phyloP scores from a whole-genome alignment of 2,113 vertebrate genomes.

The Oncorhynchus clarkii region DNA sequence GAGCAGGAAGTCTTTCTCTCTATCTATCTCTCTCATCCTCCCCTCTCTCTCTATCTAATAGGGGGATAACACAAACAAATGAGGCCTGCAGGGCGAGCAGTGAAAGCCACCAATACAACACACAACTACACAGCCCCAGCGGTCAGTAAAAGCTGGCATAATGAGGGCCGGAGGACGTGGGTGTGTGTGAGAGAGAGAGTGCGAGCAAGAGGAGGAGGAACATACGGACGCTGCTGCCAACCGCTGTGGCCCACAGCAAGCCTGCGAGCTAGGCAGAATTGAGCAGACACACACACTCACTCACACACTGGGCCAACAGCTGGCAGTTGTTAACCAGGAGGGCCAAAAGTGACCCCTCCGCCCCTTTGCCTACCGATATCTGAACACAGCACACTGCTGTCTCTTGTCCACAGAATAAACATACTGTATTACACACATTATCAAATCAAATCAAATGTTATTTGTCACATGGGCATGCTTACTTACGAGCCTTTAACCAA shows the following conservation, averaged over 20 bases:
- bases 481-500: too few relatives aligned
- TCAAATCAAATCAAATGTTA: too few relatives aligned
- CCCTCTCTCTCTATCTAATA: background rate
- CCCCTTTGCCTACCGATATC: background rate
- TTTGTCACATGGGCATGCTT: too few relatives aligned
- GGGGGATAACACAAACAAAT: background rate
- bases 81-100: background rate
- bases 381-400: background rate
- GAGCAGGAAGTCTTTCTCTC: background rate
- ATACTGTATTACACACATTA: background rate
- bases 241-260: conserved; percentile 4
- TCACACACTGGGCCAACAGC: conserved; percentile 31
- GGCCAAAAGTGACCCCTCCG: background rate
- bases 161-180: conserved; percentile 9
- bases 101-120: background rate
- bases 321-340: conserved; percentile 43
- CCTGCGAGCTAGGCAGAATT: conserved; percentile 17
- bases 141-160: conserved; percentile 22
- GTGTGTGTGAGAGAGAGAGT: background rate
- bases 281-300: too few relatives aligned
- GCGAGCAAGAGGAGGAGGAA: background rate
- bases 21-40: too few relatives aligned
- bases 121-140: conserved; percentile 19
- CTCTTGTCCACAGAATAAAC: background rate
- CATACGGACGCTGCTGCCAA: conserved; percentile 28